phyloP scores from a whole-genome alignment of 2,888 invertebrate species.

The Nomada fucata region DNA sequence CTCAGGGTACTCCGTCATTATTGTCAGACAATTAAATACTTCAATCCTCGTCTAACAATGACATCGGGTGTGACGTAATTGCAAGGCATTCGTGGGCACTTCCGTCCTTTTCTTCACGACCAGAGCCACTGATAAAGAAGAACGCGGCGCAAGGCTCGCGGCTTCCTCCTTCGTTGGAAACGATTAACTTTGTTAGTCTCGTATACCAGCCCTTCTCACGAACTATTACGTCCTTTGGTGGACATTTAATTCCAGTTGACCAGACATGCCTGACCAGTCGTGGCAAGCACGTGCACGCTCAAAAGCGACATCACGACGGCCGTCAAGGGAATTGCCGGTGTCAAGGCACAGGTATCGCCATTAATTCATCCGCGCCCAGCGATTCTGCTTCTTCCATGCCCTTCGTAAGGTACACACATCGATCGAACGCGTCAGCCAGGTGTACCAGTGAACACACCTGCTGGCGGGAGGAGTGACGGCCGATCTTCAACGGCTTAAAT shows the following conservation, averaged over 20 bases:
- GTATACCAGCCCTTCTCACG: neutral
- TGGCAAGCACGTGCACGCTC: constrained; percentile 10
- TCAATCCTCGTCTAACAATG: neutral
- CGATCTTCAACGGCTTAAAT: constrained; percentile 24
- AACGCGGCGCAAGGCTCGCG: neutral
- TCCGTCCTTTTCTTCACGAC: neutral
- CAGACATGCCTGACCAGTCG: constrained; percentile 4
- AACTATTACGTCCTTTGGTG: constrained; percentile 31
- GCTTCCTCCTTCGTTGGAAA: constrained; percentile 5
- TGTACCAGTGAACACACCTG: constrained; percentile 24
- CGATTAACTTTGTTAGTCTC: constrained; percentile 16
- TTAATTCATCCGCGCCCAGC: constrained; percentile 35
- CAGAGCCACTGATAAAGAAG: neutral
- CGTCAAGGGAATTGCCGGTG: constrained; percentile 24
- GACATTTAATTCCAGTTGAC: constrained; percentile 38
- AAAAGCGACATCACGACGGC: constrained; percentile 20
- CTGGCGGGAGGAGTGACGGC: neutral
- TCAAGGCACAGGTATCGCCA: constrained; percentile 39
- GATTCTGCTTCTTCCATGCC: constrained; percentile 29
- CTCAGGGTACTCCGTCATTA: too few species aligned
- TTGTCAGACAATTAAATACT: neutral
- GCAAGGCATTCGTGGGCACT: neutral
- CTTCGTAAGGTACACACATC: constrained; percentile 12
- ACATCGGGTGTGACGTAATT: neutral
- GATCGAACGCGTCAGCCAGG: constrained; percentile 1